phyloP scores from a whole-genome alignment of 2,888 invertebrate species.

The Agrochola macilenta region DNA sequence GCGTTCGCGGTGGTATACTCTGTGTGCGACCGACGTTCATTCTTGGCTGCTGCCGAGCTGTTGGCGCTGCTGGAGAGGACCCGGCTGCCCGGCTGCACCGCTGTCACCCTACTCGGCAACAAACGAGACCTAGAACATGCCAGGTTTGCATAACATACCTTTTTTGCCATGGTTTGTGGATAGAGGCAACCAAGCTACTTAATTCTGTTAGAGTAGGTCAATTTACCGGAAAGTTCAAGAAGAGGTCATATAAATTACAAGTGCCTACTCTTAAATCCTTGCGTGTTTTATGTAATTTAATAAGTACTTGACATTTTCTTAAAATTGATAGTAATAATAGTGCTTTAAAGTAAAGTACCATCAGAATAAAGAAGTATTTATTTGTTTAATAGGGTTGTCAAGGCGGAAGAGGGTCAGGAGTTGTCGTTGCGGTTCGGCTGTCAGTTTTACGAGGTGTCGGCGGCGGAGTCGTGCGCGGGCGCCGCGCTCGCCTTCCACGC shows the following conservation, averaged over 20 bases:
- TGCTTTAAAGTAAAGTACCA: constrained; percentile 2
- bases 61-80: constrained; percentile 93
- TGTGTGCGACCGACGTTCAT: constrained; percentile 94
- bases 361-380: constrained; percentile 4
- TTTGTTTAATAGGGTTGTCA: constrained; percentile 91
- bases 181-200: neutral
- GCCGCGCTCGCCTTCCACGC: constrained; percentile 95
- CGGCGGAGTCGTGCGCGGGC: constrained; percentile 95
- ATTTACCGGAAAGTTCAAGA: constrained; percentile 51
- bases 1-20: constrained; percentile 96
- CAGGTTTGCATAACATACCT: constrained; percentile 87
- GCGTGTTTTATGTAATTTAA: constrained; percentile 48
- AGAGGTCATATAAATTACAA: constrained; percentile 41
- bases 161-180: constrained; percentile 2
- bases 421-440: constrained; percentile 94
- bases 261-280: constrained; percentile 35
- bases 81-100: constrained; percentile 94
- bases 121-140: constrained; percentile 95
- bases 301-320: constrained; percentile 52
- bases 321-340: constrained; percentile 41
- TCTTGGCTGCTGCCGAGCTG: constrained; percentile 93
- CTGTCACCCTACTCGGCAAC: constrained; percentile 94
- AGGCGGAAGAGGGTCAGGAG: constrained; percentile 94
- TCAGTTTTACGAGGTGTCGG: constrained; percentile 96
- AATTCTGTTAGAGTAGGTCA: constrained; percentile 40